Evolutionary conservation across 2,888 invertebrate genomes (phyloP).

Genomic region (Sminthurides aquaticus): DNA sequence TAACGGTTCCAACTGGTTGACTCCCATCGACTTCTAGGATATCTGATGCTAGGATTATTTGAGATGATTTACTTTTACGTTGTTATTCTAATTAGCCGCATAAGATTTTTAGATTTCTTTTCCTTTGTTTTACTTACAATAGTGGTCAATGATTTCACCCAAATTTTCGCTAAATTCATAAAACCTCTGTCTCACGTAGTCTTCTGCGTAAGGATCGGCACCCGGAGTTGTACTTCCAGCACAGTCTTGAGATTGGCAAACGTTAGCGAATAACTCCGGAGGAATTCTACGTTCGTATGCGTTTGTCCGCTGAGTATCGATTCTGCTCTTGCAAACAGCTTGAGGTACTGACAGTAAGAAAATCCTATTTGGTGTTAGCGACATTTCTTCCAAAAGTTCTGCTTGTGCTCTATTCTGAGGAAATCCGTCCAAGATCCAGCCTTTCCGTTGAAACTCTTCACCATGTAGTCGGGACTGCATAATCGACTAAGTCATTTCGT

Average conservation of each 20-base stretch:
- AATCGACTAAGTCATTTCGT: too few relatives aligned
- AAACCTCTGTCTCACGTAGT: conserved; percentile 20
- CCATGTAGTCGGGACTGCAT: conserved; percentile 26
- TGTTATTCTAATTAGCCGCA: not conserved
- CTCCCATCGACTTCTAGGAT: conserved; percentile 37
- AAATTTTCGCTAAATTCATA: conserved; percentile 25
- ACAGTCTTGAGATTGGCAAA: not conserved
- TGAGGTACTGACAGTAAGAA: conserved; percentile 30
- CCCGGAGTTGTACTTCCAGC: not conserved
- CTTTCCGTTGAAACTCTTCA: conserved; percentile 35
- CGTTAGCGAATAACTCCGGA: conserved; percentile 2
- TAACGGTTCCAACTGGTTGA: conserved; percentile 21
- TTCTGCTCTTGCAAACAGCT: conserved; percentile 19
- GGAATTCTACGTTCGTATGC: conserved; percentile 23
- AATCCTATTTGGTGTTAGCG: conserved; percentile 29
- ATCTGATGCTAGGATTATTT: conserved; percentile 22
- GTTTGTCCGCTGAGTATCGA: conserved; percentile 20
- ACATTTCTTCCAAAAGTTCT: conserved; percentile 27
- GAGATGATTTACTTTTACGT: not conserved
- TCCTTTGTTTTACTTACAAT: conserved; percentile 20
- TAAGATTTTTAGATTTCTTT: not conserved
- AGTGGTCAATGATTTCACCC: conserved; percentile 24
- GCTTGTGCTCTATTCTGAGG: conserved; percentile 31
- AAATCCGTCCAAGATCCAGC: conserved; percentile 40
- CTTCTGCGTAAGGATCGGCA: conserved; percentile 31